phyloP scores from a whole-genome alignment of 2,888 invertebrate genomes.

The Cyaniris semiargus region DNA sequence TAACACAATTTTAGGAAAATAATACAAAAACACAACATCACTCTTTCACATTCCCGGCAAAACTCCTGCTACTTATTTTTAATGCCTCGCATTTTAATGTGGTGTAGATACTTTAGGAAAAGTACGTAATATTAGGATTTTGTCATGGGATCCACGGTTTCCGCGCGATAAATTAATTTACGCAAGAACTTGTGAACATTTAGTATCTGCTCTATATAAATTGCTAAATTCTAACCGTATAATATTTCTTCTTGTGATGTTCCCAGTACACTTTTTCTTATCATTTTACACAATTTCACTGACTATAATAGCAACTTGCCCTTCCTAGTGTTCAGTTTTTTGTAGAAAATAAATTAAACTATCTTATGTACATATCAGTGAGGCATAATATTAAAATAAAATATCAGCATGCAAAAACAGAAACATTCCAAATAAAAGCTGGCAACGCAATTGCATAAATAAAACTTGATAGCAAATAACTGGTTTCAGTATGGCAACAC shows the following conservation, averaged over 20 bases:
- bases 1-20: too few relatives aligned
- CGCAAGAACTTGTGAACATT: too few relatives aligned
- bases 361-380: too few relatives aligned
- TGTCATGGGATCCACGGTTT: too few relatives aligned
- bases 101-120: too few relatives aligned
- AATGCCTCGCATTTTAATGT: too few relatives aligned
- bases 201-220: too few relatives aligned
- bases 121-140: too few relatives aligned
- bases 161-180: too few relatives aligned
- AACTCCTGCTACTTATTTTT: too few relatives aligned
- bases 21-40: too few relatives aligned
- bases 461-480: constrained; percentile 3
- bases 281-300: constrained; percentile 42
- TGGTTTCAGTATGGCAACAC: not conserved
- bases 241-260: constrained; percentile 65
- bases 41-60: too few relatives aligned
- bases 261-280: constrained; percentile 55
- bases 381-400: not conserved
- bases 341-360: not conserved
- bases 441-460: constrained; percentile 7
- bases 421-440: constrained; percentile 1
- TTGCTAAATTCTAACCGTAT: constrained; percentile 51
- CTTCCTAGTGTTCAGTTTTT: not conserved
- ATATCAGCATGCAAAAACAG: not conserved
- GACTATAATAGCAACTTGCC: not conserved